Evolutionary conservation across 2,797 vertebrate species (phyloP).

Genomic region (Platalea minor): DNA sequence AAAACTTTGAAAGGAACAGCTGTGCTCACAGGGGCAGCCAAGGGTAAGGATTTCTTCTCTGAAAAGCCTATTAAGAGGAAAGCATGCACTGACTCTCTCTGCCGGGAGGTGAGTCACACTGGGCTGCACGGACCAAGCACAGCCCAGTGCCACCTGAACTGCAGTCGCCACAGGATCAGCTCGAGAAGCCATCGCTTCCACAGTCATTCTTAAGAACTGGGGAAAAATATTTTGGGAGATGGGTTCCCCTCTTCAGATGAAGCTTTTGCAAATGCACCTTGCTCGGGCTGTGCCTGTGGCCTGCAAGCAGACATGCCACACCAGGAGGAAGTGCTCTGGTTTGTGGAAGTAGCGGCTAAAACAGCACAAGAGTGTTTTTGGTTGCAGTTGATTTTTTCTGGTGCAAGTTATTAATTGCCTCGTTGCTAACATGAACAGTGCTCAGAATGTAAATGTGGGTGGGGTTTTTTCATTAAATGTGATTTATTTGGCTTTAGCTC

Average conservation of each 20-base stretch:
- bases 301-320: not conserved
- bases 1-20: not conserved
- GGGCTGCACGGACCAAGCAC: not conserved
- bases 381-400: not conserved
- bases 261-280: not conserved
- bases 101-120: not conserved
- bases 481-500: not conserved
- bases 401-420: constrained; percentile 25
- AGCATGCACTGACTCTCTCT: not conserved
- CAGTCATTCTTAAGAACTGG: not conserved
- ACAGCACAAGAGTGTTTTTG: not conserved
- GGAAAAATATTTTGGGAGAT: not conserved
- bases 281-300: not conserved
- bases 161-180: not conserved
- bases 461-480: not conserved
- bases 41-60: not conserved
- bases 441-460: not conserved
- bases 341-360: constrained; percentile 20
- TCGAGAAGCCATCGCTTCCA: accelerated
- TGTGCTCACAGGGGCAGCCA: not conserved
- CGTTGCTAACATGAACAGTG: not conserved
- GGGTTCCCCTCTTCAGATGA: not conserved
- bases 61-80: not conserved
- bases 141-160: not conserved
- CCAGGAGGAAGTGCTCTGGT: constrained; percentile 27